Base-by-base conservation (phyloP, 2,113 vertebrate species). In the Pangasianodon gigas region DNA sequence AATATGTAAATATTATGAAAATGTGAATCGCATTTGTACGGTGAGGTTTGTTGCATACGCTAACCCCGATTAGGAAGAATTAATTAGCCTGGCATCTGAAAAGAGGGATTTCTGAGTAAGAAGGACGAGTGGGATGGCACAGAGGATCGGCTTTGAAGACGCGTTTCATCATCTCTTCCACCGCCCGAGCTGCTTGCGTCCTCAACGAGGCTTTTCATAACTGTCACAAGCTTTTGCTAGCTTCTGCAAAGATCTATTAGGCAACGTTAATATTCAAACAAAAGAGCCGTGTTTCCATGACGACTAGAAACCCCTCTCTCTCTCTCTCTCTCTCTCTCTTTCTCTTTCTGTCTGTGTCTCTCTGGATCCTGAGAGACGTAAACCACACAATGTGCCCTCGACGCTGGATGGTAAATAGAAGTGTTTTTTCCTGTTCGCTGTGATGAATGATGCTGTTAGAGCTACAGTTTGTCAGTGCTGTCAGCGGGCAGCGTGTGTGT, bases 191-290 rank as follows among this genome's bases (percentile, higher is more conserved):
- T 26, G 32, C 83, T 62, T 41, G 6, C 56, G 0, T 62, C 19
- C 56, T 84, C 52, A 62, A 62, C 62, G 21, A 44, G 32, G 56
- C 82, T 84, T 84, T 88, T 81, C 56, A 65, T 9, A 52, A 71
- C 32, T 32, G 46, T 88, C 44, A 77, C 54, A 19, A 87, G 54
- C 74, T 10, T 58, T n/a, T 75, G 51, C n/a, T 24, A 41, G 52
- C 26, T 79, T 69, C 79, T 41, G 51, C 56, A 74, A 75, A 89
- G 54, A 86, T 83, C 75, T 88, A 88, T 88, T 75, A 86, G 74
- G 21, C 54, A 24, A 46, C 56, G 65, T 87, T 90, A 88, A 92
- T 90, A 92, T 89, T 89, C 91, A 90, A 90, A 92, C 87, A 81
- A 81, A 92, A 90, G 85, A 89, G 69, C 6, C 16, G 58, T 32